A percentile compares a stretch with the other conserved stretches of the same genome.
phyloP scores from a whole-genome alignment of 2,113 vertebrate genomes.

The Carassius auratus region DNA sequence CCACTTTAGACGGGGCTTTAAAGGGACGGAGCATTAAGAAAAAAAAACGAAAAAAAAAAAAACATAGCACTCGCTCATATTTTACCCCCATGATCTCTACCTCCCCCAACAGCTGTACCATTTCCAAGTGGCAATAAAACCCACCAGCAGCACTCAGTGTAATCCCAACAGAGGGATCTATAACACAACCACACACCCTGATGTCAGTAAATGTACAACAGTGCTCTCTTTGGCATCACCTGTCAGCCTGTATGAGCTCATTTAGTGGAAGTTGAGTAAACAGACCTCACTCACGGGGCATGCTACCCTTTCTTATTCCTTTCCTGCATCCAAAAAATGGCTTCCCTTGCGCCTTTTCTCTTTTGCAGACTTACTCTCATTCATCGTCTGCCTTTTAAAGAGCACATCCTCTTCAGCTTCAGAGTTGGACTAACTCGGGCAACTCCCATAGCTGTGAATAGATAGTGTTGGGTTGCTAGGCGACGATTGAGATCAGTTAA shows the following conservation, averaged over 20 bases:
- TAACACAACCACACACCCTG: neutral
- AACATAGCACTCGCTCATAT: neutral
- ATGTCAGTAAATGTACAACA: constrained; percentile 11
- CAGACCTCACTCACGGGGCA: neutral
- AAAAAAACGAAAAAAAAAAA: neutral
- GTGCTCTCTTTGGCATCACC: neutral
- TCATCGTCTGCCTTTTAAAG: neutral
- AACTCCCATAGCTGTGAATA: neutral
- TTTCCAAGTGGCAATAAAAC: constrained; percentile 8
- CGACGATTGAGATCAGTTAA: neutral
- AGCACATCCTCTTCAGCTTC: constrained; percentile 8
- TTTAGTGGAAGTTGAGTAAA: neutral
- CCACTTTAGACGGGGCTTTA: too few species aligned
- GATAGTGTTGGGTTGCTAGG: constrained; percentile 34
- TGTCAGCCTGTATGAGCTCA: neutral
- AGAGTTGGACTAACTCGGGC: neutral
- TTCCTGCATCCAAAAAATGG: neutral
- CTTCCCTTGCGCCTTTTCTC: neutral
- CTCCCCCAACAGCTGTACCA: neutral
- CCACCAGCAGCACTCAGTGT: constrained; percentile 2
- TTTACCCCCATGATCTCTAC: neutral
- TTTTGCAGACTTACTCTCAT: constrained; percentile 7
- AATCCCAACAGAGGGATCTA: neutral
- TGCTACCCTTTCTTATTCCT: neutral
- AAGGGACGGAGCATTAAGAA: neutral